phyloP scores from a whole-genome alignment of 2,113 vertebrate genomes.

The Paramisgurnus dabryanus region DNA sequence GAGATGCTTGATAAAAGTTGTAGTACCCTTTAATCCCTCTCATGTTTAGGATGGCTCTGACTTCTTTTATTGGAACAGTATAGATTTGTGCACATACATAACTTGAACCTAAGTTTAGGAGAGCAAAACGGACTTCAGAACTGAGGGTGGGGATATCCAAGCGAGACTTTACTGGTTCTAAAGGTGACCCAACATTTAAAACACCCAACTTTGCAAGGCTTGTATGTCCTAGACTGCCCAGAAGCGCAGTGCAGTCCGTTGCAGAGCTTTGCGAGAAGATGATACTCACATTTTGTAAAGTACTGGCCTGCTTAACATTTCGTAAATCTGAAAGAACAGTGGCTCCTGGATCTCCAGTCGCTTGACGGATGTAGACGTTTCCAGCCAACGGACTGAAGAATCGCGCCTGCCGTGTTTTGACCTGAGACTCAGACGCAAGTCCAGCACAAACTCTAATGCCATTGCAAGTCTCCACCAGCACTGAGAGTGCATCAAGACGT shows the following conservation, averaged over 20 bases:
- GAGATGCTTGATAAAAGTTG: constrained; percentile 72
- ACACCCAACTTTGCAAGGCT: constrained; percentile 60
- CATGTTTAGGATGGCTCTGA: constrained; percentile 72
- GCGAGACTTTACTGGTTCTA: constrained; percentile 63
- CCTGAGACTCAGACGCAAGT: constrained; percentile 54
- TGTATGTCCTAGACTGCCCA: constrained; percentile 46
- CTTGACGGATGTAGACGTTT: constrained; percentile 71
- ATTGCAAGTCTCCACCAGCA: constrained; percentile 70
- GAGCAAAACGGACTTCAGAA: constrained; percentile 54
- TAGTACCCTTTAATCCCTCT: constrained; percentile 71
- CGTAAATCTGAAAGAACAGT: constrained; percentile 69
- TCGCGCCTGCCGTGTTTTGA: constrained; percentile 66
- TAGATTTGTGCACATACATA: constrained; percentile 69
- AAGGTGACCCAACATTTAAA: constrained; percentile 65
- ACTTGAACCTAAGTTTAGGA: constrained; percentile 55
- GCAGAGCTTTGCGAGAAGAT: constrained; percentile 55
- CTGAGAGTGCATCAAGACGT: constrained; percentile 68
- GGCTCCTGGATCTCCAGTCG: constrained; percentile 1
- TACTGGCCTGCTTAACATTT: constrained; percentile 55
- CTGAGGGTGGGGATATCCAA: constrained; percentile 52
- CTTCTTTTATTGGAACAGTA: constrained; percentile 63
- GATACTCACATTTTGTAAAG: constrained; percentile 51
- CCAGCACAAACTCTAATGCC: constrained; percentile 66
- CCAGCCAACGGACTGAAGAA: constrained; percentile 70
- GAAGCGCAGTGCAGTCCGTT: constrained; percentile 58